Evolutionary conservation across 2,888 invertebrate species (phyloP).

Genomic region (Heliconius hortense): DNA sequence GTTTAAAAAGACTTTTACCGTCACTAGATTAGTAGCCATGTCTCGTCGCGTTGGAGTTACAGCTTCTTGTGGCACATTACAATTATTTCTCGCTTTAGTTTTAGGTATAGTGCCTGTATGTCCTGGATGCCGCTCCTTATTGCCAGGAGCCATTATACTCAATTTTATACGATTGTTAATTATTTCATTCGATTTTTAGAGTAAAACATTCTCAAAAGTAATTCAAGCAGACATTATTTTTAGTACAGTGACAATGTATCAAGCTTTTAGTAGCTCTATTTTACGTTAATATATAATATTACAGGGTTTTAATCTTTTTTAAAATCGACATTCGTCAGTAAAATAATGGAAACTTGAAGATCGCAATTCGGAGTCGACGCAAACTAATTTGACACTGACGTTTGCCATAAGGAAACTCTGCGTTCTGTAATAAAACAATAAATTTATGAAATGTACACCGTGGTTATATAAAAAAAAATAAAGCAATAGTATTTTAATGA

Average conservation of each 20-base stretch:
- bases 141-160: constrained; percentile 77
- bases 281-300: constrained; percentile 1
- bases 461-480: not conserved
- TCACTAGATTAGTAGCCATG: constrained; percentile 77
- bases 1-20: constrained; percentile 56
- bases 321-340: constrained; percentile 6
- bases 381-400: constrained; percentile 40
- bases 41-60: constrained; percentile 83
- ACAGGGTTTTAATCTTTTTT: constrained; percentile 9
- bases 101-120: constrained; percentile 87
- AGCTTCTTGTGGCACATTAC: constrained; percentile 82
- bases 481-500: not conserved
- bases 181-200: constrained; percentile 35
- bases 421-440: constrained; percentile 20
- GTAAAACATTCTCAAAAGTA: constrained; percentile 26
- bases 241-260: not conserved
- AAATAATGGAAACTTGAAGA: constrained; percentile 26
- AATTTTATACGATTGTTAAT: constrained; percentile 14
- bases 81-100: constrained; percentile 83
- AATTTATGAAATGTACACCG: not conserved
- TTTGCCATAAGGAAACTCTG: constrained; percentile 13
- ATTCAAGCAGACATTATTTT: not conserved
- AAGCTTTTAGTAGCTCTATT: constrained; percentile 8
- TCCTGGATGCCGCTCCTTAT: constrained; percentile 75
- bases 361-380: constrained; percentile 36